Evolutionary conservation across 2,113 vertebrate genomes (phyloP).

Genomic region (Tragelaphus buxtoni): DNA sequence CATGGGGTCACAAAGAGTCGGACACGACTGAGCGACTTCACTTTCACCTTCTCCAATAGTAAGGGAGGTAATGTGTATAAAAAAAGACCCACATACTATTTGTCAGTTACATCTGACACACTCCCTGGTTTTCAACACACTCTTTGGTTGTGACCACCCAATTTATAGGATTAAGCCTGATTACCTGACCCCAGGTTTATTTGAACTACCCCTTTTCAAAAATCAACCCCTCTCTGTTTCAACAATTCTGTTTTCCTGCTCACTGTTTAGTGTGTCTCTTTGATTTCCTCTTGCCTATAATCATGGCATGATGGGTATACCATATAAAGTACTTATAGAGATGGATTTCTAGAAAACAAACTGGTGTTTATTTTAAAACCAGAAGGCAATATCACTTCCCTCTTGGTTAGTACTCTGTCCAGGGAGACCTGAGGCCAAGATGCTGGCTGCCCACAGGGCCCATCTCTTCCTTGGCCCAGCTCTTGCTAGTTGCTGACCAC

Average conservation of each 20-base stretch:
- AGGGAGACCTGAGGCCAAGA: neutral
- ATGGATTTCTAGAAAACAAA: neutral
- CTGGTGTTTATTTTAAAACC: neutral
- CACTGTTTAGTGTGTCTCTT: neutral
- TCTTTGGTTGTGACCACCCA: neutral
- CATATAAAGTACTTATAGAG: neutral
- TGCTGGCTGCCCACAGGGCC: neutral
- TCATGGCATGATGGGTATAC: neutral
- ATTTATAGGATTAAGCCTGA: neutral
- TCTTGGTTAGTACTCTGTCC: neutral
- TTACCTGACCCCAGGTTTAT: neutral
- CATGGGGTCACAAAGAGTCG: no score
- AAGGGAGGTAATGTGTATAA: neutral
- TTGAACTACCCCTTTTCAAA: neutral
- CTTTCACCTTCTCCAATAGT: neutral
- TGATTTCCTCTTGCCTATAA: neutral
- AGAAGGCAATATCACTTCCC: neutral
- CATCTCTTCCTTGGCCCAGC: neutral
- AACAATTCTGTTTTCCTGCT: neutral
- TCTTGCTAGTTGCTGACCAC: neutral
- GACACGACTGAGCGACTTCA: no score
- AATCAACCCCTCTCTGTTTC: neutral
- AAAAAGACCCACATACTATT: neutral
- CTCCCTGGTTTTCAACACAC: neutral
- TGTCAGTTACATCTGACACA: neutral